Conservation (phyloP, 2,797 vertebrate species). For the Otus scops region DNA sequence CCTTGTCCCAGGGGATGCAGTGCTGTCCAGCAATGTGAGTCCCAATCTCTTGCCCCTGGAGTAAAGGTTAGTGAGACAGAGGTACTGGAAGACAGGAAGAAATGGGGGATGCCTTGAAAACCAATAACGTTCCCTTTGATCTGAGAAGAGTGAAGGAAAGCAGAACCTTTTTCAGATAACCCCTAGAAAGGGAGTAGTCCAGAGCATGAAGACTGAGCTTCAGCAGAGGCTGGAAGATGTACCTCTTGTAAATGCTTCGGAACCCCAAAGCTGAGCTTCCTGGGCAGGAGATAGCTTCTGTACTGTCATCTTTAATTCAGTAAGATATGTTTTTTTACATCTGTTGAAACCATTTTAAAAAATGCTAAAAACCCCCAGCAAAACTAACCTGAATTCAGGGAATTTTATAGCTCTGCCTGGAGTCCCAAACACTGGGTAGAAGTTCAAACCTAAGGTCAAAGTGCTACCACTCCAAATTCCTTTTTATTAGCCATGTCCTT, state of each 20-base stretch:
- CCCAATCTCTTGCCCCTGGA: not conserved
- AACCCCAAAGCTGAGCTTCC: not conserved
- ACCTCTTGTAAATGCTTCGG: not conserved
- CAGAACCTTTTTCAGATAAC: constrained; percentile 55
- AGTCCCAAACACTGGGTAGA: not conserved
- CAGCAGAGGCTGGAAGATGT: not conserved
- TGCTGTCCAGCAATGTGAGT: not conserved
- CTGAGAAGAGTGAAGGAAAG: constrained; percentile 51
- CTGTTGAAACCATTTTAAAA: not conserved
- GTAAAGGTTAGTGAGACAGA: not conserved
- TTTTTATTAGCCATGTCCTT: not conserved
- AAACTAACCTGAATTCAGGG: not conserved
- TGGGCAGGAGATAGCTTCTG: not conserved
- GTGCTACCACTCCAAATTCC: not conserved
- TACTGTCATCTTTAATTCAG: not conserved
- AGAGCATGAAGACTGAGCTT: constrained; percentile 1
- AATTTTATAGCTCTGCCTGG: not conserved
- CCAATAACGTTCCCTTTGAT: constrained; percentile 63
- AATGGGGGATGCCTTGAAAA: constrained; percentile 28
- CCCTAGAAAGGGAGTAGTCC: not conserved
- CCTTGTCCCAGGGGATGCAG: rapidly evolving
- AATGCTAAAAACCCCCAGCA: not conserved
- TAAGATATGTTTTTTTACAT: not conserved
- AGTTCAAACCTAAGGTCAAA: not conserved
- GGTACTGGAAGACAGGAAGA: constrained; percentile 7